phyloP scores from a whole-genome alignment of 1,140 invertebrate genomes.

The Battus philenor region DNA sequence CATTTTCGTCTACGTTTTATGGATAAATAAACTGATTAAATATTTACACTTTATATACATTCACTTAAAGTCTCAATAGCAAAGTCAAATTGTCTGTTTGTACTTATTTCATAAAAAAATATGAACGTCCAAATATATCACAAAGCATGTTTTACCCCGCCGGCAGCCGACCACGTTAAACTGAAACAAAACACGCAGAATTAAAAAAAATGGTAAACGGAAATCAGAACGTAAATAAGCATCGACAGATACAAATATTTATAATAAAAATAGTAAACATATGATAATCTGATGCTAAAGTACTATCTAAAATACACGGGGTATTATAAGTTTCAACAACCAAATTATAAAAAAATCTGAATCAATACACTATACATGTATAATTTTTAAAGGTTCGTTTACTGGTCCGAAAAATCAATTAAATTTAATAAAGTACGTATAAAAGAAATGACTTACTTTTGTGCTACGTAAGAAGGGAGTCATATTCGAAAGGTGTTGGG shows the following conservation, averaged over 20 bases:
- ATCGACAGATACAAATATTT: no score
- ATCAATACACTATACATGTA: no score
- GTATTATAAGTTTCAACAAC: no score
- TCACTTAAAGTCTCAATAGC: slow-evolving; percentile 37
- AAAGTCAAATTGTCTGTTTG: slow-evolving; percentile 53
- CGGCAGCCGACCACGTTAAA: slow-evolving; percentile 58
- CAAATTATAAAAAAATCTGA: slow-evolving; percentile 11
- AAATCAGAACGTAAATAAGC: no score
- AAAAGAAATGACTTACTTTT: slow-evolving; percentile 53
- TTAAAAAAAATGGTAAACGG: no score
- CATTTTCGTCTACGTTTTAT: slow-evolving; percentile 22
- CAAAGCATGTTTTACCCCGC: slow-evolving; percentile 38
- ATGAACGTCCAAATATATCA: slow-evolving; percentile 68
- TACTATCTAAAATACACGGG: no score
- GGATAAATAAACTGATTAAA: slow-evolving; percentile 29
- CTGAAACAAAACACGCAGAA: slow-evolving; percentile 59
- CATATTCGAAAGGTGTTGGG: slow-evolving; percentile 76
- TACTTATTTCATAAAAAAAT: slow-evolving; percentile 73
- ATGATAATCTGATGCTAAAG: no score
- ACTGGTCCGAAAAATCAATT: no score
- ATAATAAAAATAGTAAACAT: no score
- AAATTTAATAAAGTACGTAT: no score
- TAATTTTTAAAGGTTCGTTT: no score
- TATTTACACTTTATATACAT: slow-evolving; percentile 52
- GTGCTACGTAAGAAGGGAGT: slow-evolving; percentile 75